phyloP scores from a whole-genome alignment of 2,888 invertebrate species.

The Trissolcus japonicus region DNA sequence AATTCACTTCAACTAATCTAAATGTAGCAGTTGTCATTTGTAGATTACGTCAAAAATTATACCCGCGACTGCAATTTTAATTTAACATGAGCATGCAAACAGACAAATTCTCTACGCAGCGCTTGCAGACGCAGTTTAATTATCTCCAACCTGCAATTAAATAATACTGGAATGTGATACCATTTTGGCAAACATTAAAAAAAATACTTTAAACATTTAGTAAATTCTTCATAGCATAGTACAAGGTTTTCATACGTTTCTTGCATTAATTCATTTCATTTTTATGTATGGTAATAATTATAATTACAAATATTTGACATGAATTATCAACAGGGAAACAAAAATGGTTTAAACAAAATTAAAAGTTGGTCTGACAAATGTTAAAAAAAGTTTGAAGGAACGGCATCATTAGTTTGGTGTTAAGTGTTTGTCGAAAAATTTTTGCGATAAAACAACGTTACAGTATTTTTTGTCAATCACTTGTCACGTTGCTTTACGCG shows the following conservation, averaged over 20 bases:
- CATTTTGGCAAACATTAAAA: background rate
- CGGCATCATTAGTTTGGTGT: too few relatives aligned
- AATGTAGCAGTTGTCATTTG: conserved; percentile 6
- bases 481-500: conserved; percentile 2
- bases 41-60: conserved; percentile 12
- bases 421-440: too few relatives aligned
- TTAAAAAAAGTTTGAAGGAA: too few relatives aligned
- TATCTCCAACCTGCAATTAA: conserved; percentile 4
- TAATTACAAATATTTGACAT: too few relatives aligned
- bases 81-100: background rate
- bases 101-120: background rate
- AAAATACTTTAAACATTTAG: background rate
- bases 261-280: too few relatives aligned
- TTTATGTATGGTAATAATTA: too few relatives aligned
- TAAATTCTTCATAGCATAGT: background rate
- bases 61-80: conserved; percentile 1
- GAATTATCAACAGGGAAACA: too few relatives aligned
- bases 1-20: background rate
- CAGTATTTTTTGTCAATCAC: background rate
- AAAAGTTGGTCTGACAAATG: too few relatives aligned
- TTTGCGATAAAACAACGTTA: too few relatives aligned
- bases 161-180: background rate
- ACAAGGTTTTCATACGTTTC: background rate
- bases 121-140: conserved; percentile 1
- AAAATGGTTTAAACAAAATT: too few relatives aligned